Evolutionary conservation across 37 sponge, comb jelly and placozoan genomes (phyloP).

Genomic region (Theonella swinhoei): DNA sequence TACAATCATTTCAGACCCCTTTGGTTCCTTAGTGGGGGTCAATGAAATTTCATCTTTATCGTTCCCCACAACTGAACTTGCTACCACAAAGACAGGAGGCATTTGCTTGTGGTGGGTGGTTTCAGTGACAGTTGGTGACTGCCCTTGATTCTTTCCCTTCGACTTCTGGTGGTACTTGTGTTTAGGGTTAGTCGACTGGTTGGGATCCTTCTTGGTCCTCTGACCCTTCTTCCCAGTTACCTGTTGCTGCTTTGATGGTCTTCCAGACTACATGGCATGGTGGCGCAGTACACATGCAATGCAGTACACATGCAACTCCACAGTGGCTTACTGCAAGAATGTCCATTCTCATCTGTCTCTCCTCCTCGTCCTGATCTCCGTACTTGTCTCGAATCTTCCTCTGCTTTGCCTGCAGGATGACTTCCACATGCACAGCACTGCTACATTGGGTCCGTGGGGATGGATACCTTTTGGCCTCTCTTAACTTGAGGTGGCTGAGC

Average conservation of each 20-base stretch:
- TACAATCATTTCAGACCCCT: background rate
- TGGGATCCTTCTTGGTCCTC: conserved; percentile 54
- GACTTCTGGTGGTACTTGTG: conserved; percentile 62
- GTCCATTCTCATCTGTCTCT: conserved; percentile 71
- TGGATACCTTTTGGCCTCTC: conserved; percentile 84
- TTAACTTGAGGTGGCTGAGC: conserved; percentile 29
- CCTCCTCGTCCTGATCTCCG: conserved; percentile 94
- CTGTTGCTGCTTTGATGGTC: conserved; percentile 24
- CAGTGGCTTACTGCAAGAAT: conserved; percentile 74
- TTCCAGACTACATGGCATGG: conserved; percentile 65
- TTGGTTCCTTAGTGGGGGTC: background rate
- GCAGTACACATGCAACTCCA: background rate
- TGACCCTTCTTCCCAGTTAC: background rate
- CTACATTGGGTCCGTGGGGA: too few relatives aligned
- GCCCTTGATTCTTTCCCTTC: conserved; percentile 4
- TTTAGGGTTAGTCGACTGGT: conserved; percentile 65
- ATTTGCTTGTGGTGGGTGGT: conserved; percentile 44
- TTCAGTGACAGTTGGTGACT: conserved; percentile 4
- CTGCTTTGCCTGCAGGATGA: conserved; percentile 66
- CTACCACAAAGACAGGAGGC: conserved; percentile 23
- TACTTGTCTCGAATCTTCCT: conserved; percentile 86
- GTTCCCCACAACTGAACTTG: background rate
- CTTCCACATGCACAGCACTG: background rate
- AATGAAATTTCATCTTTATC: background rate
- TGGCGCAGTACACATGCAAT: too few relatives aligned